Evolutionary conservation across 2,113 vertebrate species (phyloP).

Genomic region (Craseonycteris thonglongyai): DNA sequence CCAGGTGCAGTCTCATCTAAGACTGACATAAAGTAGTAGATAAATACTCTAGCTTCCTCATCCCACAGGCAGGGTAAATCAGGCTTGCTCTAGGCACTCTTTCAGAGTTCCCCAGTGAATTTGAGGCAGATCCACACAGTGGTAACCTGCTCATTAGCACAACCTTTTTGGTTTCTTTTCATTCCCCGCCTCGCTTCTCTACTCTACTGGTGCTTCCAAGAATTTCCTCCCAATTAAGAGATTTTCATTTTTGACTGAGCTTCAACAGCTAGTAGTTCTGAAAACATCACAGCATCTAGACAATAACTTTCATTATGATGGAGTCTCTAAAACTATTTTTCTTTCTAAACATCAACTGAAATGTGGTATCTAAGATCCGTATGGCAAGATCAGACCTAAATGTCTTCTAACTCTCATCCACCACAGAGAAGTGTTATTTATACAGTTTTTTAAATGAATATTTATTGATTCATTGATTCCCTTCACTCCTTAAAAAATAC

Average conservation of each 20-base stretch:
- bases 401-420: not conserved
- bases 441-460: not conserved
- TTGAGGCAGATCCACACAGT: not conserved
- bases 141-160: not conserved
- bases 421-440: not conserved
- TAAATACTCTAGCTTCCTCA: not conserved
- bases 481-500: not conserved
- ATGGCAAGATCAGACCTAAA: not conserved
- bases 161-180: not conserved
- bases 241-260: not conserved
- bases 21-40: not conserved
- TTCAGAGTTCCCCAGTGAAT: not conserved
- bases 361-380: not conserved
- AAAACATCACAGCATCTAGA: not conserved
- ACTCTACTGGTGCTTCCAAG: not conserved
- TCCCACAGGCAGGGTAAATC: not conserved
- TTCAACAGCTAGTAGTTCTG: not conserved
- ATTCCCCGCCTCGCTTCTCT: not conserved
- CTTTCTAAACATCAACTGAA: not conserved
- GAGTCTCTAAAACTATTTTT: not conserved
- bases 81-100: not conserved
- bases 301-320: not conserved
- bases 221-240: not conserved
- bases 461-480: not conserved
- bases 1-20: not conserved